phyloP scores from a whole-genome alignment of 2,113 vertebrate species.

The Benitochromis conjunctus region DNA sequence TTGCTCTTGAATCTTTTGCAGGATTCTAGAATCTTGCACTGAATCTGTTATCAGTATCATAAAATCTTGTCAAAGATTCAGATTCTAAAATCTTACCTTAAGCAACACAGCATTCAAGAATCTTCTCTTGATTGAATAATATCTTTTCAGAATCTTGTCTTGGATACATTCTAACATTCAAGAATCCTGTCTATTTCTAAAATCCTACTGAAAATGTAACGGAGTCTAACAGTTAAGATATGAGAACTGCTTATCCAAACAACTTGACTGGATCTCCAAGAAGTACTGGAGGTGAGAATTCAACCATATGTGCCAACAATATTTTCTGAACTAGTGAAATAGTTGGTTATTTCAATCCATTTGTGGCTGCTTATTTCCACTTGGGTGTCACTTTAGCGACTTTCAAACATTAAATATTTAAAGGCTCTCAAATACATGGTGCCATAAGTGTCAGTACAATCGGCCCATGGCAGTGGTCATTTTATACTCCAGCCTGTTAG shows the following conservation, averaged over 20 bases:
- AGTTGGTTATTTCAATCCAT: background rate
- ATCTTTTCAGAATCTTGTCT: background rate
- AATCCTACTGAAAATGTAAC: background rate
- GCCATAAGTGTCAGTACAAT: background rate
- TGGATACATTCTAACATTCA: background rate
- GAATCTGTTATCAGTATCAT: fast-evolving
- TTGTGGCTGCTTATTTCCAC: background rate
- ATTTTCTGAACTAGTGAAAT: background rate
- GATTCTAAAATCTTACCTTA: fast-evolving
- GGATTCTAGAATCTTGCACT: no score
- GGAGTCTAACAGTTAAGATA: background rate
- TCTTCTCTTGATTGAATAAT: fast-evolving
- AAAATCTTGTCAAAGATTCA: background rate
- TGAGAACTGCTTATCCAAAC: background rate
- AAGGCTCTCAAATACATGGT: background rate
- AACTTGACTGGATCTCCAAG: background rate
- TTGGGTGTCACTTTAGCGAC: background rate
- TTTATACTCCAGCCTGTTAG: background rate
- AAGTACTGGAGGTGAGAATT: background rate
- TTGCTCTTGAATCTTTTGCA: fast-evolving
- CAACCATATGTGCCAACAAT: background rate
- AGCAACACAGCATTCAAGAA: background rate
- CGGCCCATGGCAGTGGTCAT: background rate
- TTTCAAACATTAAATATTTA: background rate
- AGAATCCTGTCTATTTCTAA: background rate